Evolutionary conservation across 1,140 invertebrate genomes (phyloP), one percentile per base, ranked within the genome.

Genomic region (Procambarus clarkii): DNA sequence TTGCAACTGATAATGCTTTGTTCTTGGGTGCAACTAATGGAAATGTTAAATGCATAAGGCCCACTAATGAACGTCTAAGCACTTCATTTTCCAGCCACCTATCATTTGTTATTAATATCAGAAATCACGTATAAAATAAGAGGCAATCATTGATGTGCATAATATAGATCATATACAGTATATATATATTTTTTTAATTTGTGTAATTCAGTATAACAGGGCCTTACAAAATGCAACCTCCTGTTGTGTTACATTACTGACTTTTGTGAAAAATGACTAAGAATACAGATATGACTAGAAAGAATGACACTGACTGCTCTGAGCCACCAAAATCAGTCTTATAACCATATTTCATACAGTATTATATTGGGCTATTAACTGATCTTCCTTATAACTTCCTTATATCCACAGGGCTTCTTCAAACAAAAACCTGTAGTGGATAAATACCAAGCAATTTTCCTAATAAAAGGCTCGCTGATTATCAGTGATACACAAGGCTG

Each of bases 251-350:
- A 76, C 88, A 83, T 48, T 58, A 74, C 50, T 84, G 50, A 82
- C 81, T 90, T 90, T 84, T 90, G 88, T 90, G 81, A 84, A 64
- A 84, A 90, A 81, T 86, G 86, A 90, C 88, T 90, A 90, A 90
- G 71, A 90, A 82, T 90, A 90, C 48, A 84, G 71, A 90, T 34
- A 90, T 90, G 88, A 90, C 88, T 90, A 90, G 88, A 90, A 84
- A 81, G 79, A 83, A 90, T 90, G 88, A 90, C 88, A 90, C 88
- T 83, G 81, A 83, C 64, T 84, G 64, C 58, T 77, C 71, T 79
- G 77, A 79, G 45, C 48, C 77, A 79, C 77, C 77, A 79, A 48
- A 21, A 79, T 79, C 77, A 79, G 48, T 48, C 77, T 79, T 48
- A 79, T 50, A 34, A 79, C 77, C 77, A 46, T 77, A 77, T 24